Percentiles rank a stretch among this genome's conserved stretches.
Evolutionary conservation across 2,113 vertebrate genomes (phyloP).

Genomic region (Aptenodytes forsteri): DNA sequence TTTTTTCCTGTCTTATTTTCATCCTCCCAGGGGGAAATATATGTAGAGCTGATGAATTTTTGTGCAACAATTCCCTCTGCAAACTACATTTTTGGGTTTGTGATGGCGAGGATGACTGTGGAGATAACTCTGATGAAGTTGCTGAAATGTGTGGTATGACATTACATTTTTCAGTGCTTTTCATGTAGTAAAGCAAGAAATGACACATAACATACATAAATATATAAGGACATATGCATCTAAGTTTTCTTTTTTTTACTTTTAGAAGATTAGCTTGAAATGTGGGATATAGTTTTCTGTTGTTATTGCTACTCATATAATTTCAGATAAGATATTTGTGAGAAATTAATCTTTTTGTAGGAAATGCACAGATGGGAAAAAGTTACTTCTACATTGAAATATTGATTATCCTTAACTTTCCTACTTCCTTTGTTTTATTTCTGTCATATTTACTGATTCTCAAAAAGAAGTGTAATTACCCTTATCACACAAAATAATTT

Average conservation of each 20-base stretch:
- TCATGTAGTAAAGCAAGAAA: not conserved
- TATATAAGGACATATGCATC: not conserved
- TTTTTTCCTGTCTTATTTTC: not conserved
- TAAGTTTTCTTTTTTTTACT: not conserved
- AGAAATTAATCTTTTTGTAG: not conserved
- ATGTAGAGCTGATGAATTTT: slow-evolving; percentile 92
- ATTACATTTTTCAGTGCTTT: not conserved
- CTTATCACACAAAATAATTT: not conserved
- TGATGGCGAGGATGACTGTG: slow-evolving; percentile 97
- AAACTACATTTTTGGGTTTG: slow-evolving; percentile 95
- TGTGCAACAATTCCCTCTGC: slow-evolving; percentile 97
- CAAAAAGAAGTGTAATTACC: not conserved
- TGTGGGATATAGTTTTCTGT: not conserved
- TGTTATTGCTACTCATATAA: not conserved
- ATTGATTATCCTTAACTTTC: not conserved
- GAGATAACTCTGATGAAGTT: slow-evolving; percentile 96
- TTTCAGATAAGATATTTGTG: not conserved
- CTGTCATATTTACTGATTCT: not conserved
- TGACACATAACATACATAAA: not conserved
- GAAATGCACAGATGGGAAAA: not conserved
- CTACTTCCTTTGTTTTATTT: not conserved
- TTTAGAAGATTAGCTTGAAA: not conserved
- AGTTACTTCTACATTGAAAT: not conserved
- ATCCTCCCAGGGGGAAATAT: slow-evolving; percentile 80
- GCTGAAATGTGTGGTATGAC: slow-evolving; percentile 90